phyloP scores from a whole-genome alignment of 30 jellyfish, hydroid and myxozoan genomes.

The Aurelia aurita complex sp. Pacific region DNA sequence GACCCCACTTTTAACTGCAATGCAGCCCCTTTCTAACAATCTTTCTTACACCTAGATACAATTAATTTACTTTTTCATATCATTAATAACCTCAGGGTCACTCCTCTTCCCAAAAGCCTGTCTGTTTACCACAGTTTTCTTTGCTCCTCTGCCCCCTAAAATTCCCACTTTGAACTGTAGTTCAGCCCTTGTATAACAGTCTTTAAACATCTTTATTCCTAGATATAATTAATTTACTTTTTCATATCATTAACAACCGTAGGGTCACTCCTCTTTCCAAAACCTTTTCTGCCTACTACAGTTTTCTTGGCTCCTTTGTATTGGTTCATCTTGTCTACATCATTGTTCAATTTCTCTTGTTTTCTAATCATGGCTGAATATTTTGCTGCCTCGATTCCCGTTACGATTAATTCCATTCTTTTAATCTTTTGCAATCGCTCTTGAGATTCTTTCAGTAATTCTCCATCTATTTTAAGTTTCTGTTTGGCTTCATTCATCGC shows the following conservation, averaged over 20 bases:
- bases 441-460: slow-evolving; percentile 77
- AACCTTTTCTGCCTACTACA: slow-evolving; percentile 46
- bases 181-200: no score
- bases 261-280: slow-evolving; percentile 20
- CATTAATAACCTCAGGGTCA: background rate
- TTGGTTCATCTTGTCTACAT: slow-evolving; percentile 25
- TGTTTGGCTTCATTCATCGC: slow-evolving; percentile 76
- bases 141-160: slow-evolving; percentile 41
- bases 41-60: no score
- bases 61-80: no score
- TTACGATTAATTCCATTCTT: slow-evolving; percentile 89
- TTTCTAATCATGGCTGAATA: slow-evolving; percentile 68
- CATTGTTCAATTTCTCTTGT: slow-evolving; percentile 34
- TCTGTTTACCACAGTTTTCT: slow-evolving; percentile 42
- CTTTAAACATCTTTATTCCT: no score
- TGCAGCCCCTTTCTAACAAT: no score
- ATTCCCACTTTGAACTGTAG: background rate
- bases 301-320: slow-evolving; percentile 46
- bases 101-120: slow-evolving; percentile 32
- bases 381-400: slow-evolving; percentile 94
- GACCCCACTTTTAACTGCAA: background rate
- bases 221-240: no score
- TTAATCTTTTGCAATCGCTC: slow-evolving; percentile 85
- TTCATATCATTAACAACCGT: no score
- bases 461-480: slow-evolving; percentile 83